Conservation (phyloP, 2,888 invertebrate genomes). For the Dinocampus coccinellae region DNA sequence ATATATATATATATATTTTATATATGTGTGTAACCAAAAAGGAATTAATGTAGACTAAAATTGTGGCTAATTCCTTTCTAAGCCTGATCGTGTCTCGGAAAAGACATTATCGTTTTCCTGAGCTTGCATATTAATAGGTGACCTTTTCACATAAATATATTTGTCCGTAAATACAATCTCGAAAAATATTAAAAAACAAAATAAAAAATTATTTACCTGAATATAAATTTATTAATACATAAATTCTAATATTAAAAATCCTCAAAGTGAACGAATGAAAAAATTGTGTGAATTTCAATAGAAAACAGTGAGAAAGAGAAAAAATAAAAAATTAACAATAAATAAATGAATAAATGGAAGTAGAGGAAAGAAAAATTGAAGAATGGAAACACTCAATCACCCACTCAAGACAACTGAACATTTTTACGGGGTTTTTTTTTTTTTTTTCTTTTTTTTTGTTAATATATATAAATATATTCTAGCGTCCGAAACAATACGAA, state of each 20-base stretch:
- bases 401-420: constrained; percentile 61
- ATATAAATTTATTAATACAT: not conserved
- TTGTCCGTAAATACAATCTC: not conserved
- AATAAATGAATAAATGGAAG: constrained; percentile 31
- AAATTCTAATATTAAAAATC: not conserved
- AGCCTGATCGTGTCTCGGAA: constrained; percentile 51
- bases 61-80: constrained; percentile 59
- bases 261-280: not conserved
- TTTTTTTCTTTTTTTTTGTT: not conserved
- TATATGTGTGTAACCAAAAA: not conserved
- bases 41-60: constrained; percentile 58
- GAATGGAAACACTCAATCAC: constrained; percentile 69
- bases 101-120: constrained; percentile 61
- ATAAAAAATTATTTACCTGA: not conserved
- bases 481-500: constrained; percentile 67
- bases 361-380: constrained; percentile 49
- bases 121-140: constrained; percentile 66
- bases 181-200: not conserved
- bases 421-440: not conserved
- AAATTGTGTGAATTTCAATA: too few relatives aligned
- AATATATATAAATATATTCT: not conserved
- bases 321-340: constrained; percentile 9
- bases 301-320: not conserved
- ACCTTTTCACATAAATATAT: constrained; percentile 53
- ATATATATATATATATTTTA: not conserved